Evolutionary conservation across 2,888 invertebrate species (phyloP).

Genomic region (Bembecia ichneumoniformis): DNA sequence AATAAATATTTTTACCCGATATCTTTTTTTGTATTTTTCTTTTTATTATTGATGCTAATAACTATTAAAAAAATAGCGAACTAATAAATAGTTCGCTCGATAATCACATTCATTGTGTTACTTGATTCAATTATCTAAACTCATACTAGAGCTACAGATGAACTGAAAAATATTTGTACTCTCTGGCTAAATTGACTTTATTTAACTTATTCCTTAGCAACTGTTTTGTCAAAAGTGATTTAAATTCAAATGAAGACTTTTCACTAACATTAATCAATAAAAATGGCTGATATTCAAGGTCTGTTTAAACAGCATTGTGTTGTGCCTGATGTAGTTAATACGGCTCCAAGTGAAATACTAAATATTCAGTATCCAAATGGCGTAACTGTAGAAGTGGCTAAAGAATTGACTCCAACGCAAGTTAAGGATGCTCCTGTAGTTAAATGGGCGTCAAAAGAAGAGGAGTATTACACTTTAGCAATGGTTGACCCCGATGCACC

Average conservation of each 20-base stretch:
- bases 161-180: no score
- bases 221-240: not conserved
- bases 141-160: no score
- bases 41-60: no score
- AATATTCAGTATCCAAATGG: constrained; percentile 67
- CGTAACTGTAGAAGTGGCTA: constrained; percentile 70
- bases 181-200: not conserved
- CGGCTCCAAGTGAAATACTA: constrained; percentile 64
- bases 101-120: no score
- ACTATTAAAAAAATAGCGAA: no score
- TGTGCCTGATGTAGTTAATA: constrained; percentile 79
- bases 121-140: no score
- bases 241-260: not conserved
- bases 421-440: constrained; percentile 79
- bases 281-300: constrained; percentile 38
- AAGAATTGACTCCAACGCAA: constrained; percentile 79
- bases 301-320: constrained; percentile 66
- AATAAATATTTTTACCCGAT: no score
- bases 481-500: constrained; percentile 85
- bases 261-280: not conserved
- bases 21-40: no score
- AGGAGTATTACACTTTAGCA: constrained; percentile 75
- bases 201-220: not conserved
- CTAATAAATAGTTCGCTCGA: no score
- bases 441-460: constrained; percentile 73